Base-by-base conservation (phyloP, 1,140 invertebrate species). In the Apis florea region DNA sequence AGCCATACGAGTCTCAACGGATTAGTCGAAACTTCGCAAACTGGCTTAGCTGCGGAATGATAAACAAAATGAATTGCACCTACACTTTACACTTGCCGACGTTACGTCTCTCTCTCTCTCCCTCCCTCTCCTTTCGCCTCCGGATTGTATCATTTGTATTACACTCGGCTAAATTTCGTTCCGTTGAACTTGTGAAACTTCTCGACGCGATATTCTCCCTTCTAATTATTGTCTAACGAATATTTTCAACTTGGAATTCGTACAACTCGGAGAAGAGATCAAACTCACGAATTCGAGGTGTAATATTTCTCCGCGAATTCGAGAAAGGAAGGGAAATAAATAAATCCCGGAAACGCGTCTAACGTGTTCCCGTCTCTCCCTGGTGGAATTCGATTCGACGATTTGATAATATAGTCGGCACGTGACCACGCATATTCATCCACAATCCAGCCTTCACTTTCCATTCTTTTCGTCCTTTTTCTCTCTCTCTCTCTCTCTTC, bases 341-440 rank as follows among this genome's bases (percentile, higher is more conserved):
- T 58, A 58, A 58, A 58, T 58, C 21, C 56, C 21, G 12, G 21
- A n/a, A 19, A 58, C 21, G 21, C 56, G n/a, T 21, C n/a, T n/a
- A n/a, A 58, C 56, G 12, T 58, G 19, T 21, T 21, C 56, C 12
- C 12, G 56, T 58, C 21, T 58, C 21, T 58, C 56, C 21, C 12
- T n/a, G 56, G 56, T n/a, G 56, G 21, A n/a, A n/a, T 19, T 1
- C 31, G 31, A 58, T 58, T n/a, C 51, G 15, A 82, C 79, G 67
- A 82, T 82, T 71, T 58, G 59, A 21, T 47, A 77, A 15, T 72
- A 47, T 11, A 26, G 31, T 17, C 19, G 63, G 58, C 68, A 54
- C 83, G 83, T 84, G 83, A 84, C 79, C 21, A 56, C 71, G 79
- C 67, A 84, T 84, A 70, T 84, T 82, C 67, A 84, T 70, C 68